phyloP scores from a whole-genome alignment of 1,140 invertebrate species.

The Dendroctonus ponderosae region DNA sequence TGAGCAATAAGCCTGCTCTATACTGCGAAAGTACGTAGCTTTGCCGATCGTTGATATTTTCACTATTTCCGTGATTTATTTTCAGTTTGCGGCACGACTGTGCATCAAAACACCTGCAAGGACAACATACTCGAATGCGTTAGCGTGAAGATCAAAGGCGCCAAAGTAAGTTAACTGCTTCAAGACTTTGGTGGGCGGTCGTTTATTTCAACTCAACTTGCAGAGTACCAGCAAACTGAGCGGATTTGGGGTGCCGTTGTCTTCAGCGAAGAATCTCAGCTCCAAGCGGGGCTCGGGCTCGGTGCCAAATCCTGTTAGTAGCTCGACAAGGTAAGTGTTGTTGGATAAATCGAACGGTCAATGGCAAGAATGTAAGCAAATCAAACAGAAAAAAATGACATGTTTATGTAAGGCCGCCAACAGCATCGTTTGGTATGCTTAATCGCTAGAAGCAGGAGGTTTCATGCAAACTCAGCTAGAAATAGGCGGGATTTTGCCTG shows the following conservation, averaged over 20 bases:
- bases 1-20: constrained; percentile 73
- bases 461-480: no score
- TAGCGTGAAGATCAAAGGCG: constrained; percentile 67
- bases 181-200: not conserved
- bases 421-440: no score
- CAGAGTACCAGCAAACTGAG: constrained; percentile 48
- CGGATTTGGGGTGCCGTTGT: constrained; percentile 44
- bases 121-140: constrained; percentile 79
- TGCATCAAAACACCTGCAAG: constrained; percentile 83
- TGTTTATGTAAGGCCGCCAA: no score
- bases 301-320: constrained; percentile 45
- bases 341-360: not conserved
- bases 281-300: constrained; percentile 51
- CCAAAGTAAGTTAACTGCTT: constrained; percentile 56
- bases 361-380: not conserved
- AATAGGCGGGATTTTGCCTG: no score
- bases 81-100: constrained; percentile 77
- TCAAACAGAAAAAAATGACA: no score
- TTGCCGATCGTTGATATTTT: not conserved
- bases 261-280: constrained; percentile 48
- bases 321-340: constrained; percentile 48
- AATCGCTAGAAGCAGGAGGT: no score
- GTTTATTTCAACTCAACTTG: constrained; percentile 25
- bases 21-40: constrained; percentile 58
- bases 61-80: constrained; percentile 27